Evolutionary conservation across 2,888 invertebrate species (phyloP).

Genomic region (Drosophila engyochracea): DNA sequence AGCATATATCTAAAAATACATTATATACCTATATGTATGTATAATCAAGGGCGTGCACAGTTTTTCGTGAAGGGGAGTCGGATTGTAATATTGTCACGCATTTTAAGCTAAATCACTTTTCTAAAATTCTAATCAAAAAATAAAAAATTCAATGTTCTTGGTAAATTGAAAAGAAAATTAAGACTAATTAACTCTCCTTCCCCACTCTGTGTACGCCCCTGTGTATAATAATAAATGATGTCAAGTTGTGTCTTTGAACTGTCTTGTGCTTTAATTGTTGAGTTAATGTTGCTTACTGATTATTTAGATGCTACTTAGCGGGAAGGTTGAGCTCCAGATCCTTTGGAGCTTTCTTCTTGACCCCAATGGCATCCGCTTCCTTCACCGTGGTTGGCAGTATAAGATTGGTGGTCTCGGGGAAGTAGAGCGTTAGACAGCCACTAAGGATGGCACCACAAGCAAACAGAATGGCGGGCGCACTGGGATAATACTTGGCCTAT

Average conservation of each 20-base stretch:
- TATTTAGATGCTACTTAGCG: constrained; percentile 10
- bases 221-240: constrained; percentile 25
- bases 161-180: neutral
- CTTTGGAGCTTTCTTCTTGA: constrained; percentile 63
- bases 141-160: neutral
- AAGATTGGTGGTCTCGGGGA: constrained; percentile 88
- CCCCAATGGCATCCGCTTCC: constrained; percentile 87
- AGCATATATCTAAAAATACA: neutral
- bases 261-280: constrained; percentile 35
- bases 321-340: constrained; percentile 34
- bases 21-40: neutral
- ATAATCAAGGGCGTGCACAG: neutral
- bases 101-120: neutral
- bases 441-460: constrained; percentile 87
- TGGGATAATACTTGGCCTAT: constrained; percentile 82
- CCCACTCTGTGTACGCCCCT: neutral
- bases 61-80: neutral
- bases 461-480: constrained; percentile 87
- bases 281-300: constrained; percentile 15
- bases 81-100: neutral
- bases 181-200: neutral
- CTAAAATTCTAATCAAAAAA: neutral
- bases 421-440: constrained; percentile 87
- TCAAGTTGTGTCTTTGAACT: constrained; percentile 61
- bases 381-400: constrained; percentile 88